A percentile compares a stretch with the other conserved stretches of the same genome.
Evolutionary conservation across 2,797 vertebrate genomes (phyloP).

Genomic region (Coregonus sp.): DNA sequence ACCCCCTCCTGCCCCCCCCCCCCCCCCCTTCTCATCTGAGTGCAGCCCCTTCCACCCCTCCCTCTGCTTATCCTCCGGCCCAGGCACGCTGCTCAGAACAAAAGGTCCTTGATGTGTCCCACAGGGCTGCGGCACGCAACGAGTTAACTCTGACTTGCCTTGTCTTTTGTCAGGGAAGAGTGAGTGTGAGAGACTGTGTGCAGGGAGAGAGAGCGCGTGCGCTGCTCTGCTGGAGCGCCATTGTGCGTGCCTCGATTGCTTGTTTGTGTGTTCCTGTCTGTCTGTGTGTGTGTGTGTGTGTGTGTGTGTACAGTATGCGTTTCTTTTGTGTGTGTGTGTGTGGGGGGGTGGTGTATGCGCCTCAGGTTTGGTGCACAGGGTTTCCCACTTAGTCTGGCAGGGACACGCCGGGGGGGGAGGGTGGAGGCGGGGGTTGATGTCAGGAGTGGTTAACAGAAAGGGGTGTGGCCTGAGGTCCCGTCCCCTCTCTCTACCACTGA

Average conservation of each 20-base stretch:
- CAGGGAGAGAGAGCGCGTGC: conserved; percentile 13
- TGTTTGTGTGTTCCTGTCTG: conserved; percentile 22
- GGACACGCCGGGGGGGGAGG: conserved; percentile 72
- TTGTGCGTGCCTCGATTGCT: background rate
- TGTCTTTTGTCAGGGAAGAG: conserved; percentile 60
- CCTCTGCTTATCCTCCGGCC: background rate
- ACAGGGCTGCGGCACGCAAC: conserved; percentile 46
- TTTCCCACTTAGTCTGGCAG: conserved; percentile 82
- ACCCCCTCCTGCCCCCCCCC: conserved; percentile 2
- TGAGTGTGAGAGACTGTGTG: conserved; percentile 39
- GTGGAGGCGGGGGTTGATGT: conserved; percentile 52
- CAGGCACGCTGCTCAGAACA: conserved; percentile 57
- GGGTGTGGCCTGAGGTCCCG: conserved; percentile 77
- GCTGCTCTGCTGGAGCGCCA: background rate
- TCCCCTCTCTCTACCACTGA: conserved; percentile 62
- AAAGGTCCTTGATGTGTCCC: conserved; percentile 71
- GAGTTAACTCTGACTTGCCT: conserved; percentile 68
- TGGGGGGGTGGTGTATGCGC: conserved; percentile 53
- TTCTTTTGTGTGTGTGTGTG: conserved; percentile 19
- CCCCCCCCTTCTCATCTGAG: conserved; percentile 1
- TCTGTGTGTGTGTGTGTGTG: conserved; percentile 12
- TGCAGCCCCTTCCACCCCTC: conserved; percentile 2
- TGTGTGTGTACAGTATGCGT: conserved; percentile 15
- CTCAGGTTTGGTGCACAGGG: conserved; percentile 79
- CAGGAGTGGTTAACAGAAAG: conserved; percentile 76